A percentile compares a stretch with the other conserved stretches of the same genome.
These are phyloP conservation scores for Girardinus metallicus DNA, from an alignment of 2,797 vertebrate species.

Conservation along the genomic window DNA sequence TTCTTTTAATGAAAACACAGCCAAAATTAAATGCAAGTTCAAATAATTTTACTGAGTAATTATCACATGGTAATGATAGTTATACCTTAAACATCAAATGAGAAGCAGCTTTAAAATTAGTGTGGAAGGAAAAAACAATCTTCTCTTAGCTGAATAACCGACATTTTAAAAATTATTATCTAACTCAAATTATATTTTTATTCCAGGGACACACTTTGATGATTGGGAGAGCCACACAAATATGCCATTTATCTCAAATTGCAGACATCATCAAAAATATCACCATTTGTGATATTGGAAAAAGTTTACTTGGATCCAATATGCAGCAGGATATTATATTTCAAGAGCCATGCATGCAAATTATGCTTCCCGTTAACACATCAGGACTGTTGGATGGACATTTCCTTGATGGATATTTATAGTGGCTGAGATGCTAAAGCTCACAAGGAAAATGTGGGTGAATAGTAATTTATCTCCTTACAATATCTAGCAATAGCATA, in stretches of 20 bases:
- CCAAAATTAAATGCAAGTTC: not conserved
- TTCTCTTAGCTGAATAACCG: not conserved
- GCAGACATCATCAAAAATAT: not conserved
- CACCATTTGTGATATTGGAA: not conserved
- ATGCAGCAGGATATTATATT: not conserved
- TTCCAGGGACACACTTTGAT: not conserved
- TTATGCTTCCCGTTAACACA: not conserved
- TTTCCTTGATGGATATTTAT: not conserved
- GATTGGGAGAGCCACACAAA: too few species aligned
- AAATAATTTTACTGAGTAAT: not conserved
- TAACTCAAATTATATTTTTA: not conserved
- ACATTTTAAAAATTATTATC: not conserved
- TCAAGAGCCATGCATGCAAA: too few species aligned
- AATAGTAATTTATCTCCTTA: not conserved
- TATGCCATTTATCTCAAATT: not conserved
- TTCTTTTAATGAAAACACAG: not conserved
- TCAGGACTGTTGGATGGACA: not conserved
- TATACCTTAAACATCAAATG: not conserved
- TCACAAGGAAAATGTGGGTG: not conserved
- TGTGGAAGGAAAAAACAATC: not conserved
- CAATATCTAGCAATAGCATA: not conserved
- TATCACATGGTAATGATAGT: not conserved
- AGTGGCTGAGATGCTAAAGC: not conserved
- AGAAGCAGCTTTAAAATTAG: slow-evolving; percentile 1
- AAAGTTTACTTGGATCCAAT: not conserved